These are phyloP conservation scores for Caiman crocodilus DNA, from an alignment of 2,797 vertebrate species.

Conservation along the genomic window DNA sequence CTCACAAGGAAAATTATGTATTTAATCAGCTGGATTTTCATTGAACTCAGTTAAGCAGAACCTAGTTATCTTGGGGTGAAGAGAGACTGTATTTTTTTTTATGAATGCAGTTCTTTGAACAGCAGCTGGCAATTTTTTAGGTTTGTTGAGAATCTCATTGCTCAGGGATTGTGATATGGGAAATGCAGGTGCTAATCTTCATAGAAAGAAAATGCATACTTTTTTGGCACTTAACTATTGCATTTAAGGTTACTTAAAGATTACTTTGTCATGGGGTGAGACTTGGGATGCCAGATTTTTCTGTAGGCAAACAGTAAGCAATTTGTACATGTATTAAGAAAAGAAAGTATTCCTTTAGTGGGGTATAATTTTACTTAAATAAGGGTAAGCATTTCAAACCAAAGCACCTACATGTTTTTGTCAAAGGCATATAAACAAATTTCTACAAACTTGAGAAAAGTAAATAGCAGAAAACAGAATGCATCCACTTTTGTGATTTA, in stretches of 20 bases:
- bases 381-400: not conserved
- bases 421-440: fast-evolving
- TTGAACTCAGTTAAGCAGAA: conserved; percentile 22
- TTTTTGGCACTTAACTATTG: conserved; percentile 22
- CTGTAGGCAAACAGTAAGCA: not conserved
- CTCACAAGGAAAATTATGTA: not conserved
- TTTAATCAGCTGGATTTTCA: not conserved
- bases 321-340: not conserved
- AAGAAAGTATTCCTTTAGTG: not conserved
- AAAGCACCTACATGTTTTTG: not conserved
- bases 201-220: conserved; percentile 40
- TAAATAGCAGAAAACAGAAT: not conserved
- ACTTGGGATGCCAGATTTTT: conserved; percentile 23
- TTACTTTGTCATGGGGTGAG: not conserved
- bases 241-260: not conserved
- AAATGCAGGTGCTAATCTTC: conserved; percentile 42
- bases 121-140: not conserved
- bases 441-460: not conserved
- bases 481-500: not conserved
- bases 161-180: not conserved
- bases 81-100: not conserved
- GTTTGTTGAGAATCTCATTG: conserved; percentile 7
- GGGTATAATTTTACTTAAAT: not conserved
- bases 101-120: conserved; percentile 30
- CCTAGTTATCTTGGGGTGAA: not conserved